Evolutionary conservation across 1,140 invertebrate species (phyloP).

Genomic region (Musca vetustissima): DNA sequence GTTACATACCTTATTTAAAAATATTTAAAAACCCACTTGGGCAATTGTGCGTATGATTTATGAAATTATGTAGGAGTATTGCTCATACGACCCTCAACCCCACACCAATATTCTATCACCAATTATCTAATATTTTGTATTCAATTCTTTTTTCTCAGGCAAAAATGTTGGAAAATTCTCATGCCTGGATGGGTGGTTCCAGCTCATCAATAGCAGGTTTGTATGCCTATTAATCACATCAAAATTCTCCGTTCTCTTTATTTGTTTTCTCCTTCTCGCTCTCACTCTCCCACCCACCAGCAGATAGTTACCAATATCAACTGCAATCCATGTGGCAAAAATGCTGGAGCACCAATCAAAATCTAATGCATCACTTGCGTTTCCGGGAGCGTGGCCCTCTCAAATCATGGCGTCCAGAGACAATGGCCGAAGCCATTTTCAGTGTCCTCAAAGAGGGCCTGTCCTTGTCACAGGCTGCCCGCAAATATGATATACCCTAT

Average conservation of each 20-base stretch:
- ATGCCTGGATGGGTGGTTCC: slow-evolving; percentile 84
- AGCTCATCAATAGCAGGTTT: slow-evolving; percentile 86
- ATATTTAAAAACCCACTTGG: no score
- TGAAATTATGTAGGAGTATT: no score
- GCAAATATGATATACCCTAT: slow-evolving; percentile 92
- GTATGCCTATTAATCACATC: slow-evolving; percentile 47
- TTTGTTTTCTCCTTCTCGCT: slow-evolving; percentile 29
- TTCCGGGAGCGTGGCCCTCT: slow-evolving; percentile 87
- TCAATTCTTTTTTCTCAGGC: slow-evolving; percentile 64
- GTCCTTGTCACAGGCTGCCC: slow-evolving; percentile 84
- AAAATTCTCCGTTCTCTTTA: background rate
- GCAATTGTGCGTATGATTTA: no score
- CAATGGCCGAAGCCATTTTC: slow-evolving; percentile 92
- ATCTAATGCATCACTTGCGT: slow-evolving; percentile 81
- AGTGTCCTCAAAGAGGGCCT: slow-evolving; percentile 86
- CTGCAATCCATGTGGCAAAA: slow-evolving; percentile 93
- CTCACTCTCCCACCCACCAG: slow-evolving; percentile 50
- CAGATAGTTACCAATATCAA: slow-evolving; percentile 91
- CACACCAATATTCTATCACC: no score
- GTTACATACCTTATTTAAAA: no score
- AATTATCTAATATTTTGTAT: background rate
- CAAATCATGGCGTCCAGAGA: slow-evolving; percentile 92
- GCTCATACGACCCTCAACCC: no score
- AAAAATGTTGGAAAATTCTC: slow-evolving; percentile 85
- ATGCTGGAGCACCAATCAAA: slow-evolving; percentile 85